phyloP scores from a whole-genome alignment of 2,113 vertebrate species.

The Eulacestoma nigropectus region DNA sequence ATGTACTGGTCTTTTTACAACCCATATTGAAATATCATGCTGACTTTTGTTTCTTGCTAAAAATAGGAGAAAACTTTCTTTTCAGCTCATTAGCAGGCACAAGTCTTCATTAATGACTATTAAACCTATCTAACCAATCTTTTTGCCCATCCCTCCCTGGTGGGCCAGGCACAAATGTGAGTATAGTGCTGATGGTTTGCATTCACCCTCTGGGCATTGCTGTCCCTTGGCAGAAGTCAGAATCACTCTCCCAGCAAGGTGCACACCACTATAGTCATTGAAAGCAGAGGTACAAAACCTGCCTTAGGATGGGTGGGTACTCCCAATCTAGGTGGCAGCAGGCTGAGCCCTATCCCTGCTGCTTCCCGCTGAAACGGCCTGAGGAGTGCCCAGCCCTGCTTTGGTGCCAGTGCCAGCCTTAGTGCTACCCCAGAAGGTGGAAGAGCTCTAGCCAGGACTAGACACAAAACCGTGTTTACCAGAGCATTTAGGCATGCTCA shows the following conservation, averaged over 20 bases:
- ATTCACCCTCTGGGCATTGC: not conserved
- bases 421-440: not conserved
- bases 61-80: not conserved
- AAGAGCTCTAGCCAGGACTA: not conserved
- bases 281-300: not conserved
- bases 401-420: not conserved
- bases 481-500: not conserved
- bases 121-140: not conserved
- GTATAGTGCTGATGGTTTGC: not conserved
- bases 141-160: not conserved
- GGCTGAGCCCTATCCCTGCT: not conserved
- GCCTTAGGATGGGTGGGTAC: not conserved
- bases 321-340: not conserved
- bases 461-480: not conserved
- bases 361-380: not conserved
- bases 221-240: not conserved
- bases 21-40: not conserved
- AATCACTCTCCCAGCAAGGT: not conserved
- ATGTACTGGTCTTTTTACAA: not conserved
- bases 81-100: not conserved
- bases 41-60: not conserved
- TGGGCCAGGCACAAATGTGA: not conserved
- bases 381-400: not conserved
- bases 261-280: accelerated
- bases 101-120: not conserved